phyloP scores from a whole-genome alignment of 2,113 vertebrate species.

The Paramisgurnus dabryanus region DNA sequence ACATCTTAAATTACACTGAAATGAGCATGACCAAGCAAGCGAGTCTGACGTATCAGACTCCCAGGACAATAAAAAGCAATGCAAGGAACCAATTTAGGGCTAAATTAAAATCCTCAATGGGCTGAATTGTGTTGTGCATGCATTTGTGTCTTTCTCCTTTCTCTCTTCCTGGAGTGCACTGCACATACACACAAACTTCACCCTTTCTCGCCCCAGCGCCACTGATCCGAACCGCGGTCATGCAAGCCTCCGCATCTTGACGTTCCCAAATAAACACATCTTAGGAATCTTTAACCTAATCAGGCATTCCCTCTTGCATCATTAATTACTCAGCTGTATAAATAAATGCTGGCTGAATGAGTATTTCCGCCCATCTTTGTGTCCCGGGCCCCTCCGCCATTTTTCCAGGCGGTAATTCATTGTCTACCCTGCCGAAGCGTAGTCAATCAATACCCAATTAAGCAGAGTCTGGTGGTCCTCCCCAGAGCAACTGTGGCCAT shows the following conservation, averaged over 20 bases:
- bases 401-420: conserved; percentile 64
- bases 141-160: neutral
- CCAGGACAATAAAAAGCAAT: conserved; percentile 52
- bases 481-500: conserved; percentile 40
- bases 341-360: conserved; percentile 63
- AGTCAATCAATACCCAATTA: conserved; percentile 78
- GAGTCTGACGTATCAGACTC: conserved; percentile 48
- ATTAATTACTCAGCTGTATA: conserved; percentile 46
- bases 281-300: conserved; percentile 43
- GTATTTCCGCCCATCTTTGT: conserved; percentile 35
- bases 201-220: conserved; percentile 10
- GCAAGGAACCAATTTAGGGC: conserved; percentile 48
- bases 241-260: conserved; percentile 39
- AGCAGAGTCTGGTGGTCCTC: conserved; percentile 54
- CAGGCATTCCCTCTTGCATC: conserved; percentile 56
- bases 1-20: conserved; percentile 35
- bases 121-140: neutral
- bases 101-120: conserved; percentile 44
- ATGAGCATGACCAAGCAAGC: conserved; percentile 36
- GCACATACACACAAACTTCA: conserved; percentile 12
- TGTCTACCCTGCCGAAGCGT: conserved; percentile 55
- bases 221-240: conserved; percentile 28
- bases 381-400: conserved; percentile 32
- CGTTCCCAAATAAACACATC: conserved; percentile 63
- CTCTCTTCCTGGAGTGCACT: neutral